A percentile compares a stretch with the other conserved stretches of the same genome.
Evolutionary conservation across 2,113 vertebrate genomes (phyloP).

Genomic region (Notiomystis cincta): DNA sequence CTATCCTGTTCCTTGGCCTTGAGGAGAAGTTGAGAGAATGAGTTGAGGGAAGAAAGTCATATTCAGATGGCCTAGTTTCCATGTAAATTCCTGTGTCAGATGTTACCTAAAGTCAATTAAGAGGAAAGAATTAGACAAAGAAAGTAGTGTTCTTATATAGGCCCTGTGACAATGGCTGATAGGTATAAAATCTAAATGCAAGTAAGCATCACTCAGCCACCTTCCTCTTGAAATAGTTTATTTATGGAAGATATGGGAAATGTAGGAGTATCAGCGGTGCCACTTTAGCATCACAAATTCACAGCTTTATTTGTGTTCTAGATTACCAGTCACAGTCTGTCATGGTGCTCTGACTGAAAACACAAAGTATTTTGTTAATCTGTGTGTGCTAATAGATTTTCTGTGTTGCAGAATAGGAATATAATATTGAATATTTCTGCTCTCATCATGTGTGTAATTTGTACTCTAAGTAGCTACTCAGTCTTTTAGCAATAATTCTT

Average conservation of each 20-base stretch:
- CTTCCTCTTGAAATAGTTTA: neutral
- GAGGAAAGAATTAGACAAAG: neutral
- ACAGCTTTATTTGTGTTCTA: neutral
- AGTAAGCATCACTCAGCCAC: neutral
- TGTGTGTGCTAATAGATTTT: neutral
- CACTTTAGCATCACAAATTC: neutral
- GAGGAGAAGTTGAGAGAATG: neutral
- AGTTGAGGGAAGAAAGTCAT: neutral
- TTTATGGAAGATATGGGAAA: neutral
- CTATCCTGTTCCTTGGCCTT: rapidly evolving
- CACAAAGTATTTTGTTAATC: neutral
- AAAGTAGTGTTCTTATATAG: neutral
- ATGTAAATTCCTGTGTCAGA: neutral
- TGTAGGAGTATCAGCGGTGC: neutral
- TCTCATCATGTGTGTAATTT: neutral
- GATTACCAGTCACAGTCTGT: neutral
- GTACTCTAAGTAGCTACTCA: neutral
- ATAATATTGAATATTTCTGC: neutral
- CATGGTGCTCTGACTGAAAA: neutral
- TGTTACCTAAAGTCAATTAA: neutral
- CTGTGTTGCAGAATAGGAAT: neutral
- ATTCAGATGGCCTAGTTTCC: neutral
- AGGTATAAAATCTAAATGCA: neutral
- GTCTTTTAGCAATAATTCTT: neutral
- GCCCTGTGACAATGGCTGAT: neutral